These are phyloP conservation scores for Eubasilissa regina DNA, from an alignment of 1,140 invertebrate species.

Conservation along the genomic window DNA sequence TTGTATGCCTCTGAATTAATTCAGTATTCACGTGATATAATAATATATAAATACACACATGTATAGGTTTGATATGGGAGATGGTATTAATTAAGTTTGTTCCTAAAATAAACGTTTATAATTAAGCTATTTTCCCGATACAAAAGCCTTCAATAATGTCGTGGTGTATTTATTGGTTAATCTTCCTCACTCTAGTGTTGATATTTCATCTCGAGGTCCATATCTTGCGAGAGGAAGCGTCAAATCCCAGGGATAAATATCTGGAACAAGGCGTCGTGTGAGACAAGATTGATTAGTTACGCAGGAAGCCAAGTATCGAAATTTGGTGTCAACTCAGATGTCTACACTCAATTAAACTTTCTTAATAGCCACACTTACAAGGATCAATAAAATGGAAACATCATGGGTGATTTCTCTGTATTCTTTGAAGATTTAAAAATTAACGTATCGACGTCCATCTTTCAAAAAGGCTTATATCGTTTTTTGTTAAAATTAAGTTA, in stretches of 20 bases:
- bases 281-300: constrained; percentile 44
- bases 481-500: too few species aligned
- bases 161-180: not conserved
- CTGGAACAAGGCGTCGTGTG: constrained; percentile 7
- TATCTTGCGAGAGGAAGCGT: constrained; percentile 1
- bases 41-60: too few species aligned
- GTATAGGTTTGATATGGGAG: too few species aligned
- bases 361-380: not conserved
- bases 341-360: constrained; percentile 23
- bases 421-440: too few species aligned
- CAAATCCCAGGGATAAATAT: constrained; percentile 39
- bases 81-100: not conserved
- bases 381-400: too few species aligned
- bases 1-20: too few species aligned
- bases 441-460: too few species aligned
- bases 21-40: too few species aligned
- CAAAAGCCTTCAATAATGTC: not conserved
- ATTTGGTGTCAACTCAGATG: constrained; percentile 16
- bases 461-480: too few species aligned
- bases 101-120: not conserved
- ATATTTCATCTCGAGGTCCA: constrained; percentile 3
- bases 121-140: not conserved
- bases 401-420: too few species aligned
- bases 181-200: constrained; percentile 15
- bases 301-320: constrained; percentile 2